Evolutionary conservation across 2,888 invertebrate species (phyloP), one percentile per base, ranked within the genome.

Genomic region (Cantharis rustica): DNA sequence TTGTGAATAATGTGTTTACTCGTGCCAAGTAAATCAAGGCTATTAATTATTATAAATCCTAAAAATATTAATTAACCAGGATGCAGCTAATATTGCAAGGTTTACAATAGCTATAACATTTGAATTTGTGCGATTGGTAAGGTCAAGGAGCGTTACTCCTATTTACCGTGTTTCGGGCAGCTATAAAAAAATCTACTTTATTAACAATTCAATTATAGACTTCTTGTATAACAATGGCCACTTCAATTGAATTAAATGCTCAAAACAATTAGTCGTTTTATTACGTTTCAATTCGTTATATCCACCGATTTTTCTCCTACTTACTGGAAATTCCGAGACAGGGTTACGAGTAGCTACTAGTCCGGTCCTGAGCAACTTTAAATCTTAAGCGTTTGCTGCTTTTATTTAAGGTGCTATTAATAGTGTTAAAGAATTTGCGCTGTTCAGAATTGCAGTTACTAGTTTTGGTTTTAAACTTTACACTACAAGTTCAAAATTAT

Each of bases 331-430:
- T 47, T 9, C n/a, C n/a, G 7, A n/a, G 5, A 31, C 47, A 5
- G n/a, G 2, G 47, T 47, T n/a, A n/a, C 47, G 0, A 5, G 2
- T 47, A 47, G n/a, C 7, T n/a, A 1, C 47, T 47, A n/a, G n/a
- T 47, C 47, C 47, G 17, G 16, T 61, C 68, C 26, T 68, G 23
- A 72, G 72, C 26, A 61, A 61, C 61, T 63, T 15, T 64, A 15
- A 61, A 72, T 68, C 64, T 72, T 23, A 61, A 72, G 27, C 72
- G n/a, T 71, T 79, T 61, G 64, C 17, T 73, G 69, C 68, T 74
- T 77, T 74, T 75, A 68, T 47, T 47, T 68, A 68, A 77, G 77
- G 62, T 75, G 73, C 79, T 79, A 79, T 79, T 73, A 79, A 77
- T 79, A 79, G 79, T 77, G 71, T 15, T 61, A 61, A 71, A 71